A percentile compares a stretch with the other conserved stretches of the same genome.
phyloP scores from a whole-genome alignment of 2,797 vertebrate genomes.

The Bradypodion pumilum region DNA sequence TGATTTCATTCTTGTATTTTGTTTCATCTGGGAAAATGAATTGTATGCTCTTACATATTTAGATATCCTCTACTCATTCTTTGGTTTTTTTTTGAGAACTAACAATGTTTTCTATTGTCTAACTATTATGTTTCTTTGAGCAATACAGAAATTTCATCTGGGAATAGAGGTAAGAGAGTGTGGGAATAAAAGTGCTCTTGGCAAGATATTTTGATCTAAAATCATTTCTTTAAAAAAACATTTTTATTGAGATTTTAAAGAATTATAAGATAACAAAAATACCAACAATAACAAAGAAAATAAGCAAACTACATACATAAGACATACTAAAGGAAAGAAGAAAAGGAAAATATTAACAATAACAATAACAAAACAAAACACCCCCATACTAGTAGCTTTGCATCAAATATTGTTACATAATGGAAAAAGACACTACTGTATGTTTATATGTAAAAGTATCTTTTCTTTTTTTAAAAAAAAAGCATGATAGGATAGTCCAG shows the following conservation, averaged over 20 bases:
- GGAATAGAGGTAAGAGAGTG: not conserved
- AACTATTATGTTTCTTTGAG: constrained; percentile 9
- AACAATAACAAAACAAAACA: too few species aligned
- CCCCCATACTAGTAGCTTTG: not conserved
- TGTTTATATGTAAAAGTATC: rapidly evolving
- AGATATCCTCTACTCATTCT: not conserved
- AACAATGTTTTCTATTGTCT: constrained; percentile 1
- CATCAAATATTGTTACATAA: not conserved
- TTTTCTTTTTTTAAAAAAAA: not conserved
- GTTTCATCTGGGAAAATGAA: constrained; percentile 14
- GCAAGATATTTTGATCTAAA: not conserved
- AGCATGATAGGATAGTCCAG: not conserved
- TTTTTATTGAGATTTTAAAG: too few species aligned
- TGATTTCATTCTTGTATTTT: constrained; percentile 13
- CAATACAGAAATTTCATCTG: not conserved
- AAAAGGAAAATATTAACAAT: too few species aligned
- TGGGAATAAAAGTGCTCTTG: constrained; percentile 9
- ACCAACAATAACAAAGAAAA: too few species aligned
- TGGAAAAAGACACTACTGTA: not conserved
- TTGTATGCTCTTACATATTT: not conserved
- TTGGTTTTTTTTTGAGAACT: constrained; percentile 19
- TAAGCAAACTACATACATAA: too few species aligned
- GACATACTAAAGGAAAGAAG: too few species aligned
- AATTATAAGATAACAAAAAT: too few species aligned
- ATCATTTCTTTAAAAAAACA: too few species aligned